phyloP scores from a whole-genome alignment of 2,113 vertebrate species.

The Muntiacus reevesi region DNA sequence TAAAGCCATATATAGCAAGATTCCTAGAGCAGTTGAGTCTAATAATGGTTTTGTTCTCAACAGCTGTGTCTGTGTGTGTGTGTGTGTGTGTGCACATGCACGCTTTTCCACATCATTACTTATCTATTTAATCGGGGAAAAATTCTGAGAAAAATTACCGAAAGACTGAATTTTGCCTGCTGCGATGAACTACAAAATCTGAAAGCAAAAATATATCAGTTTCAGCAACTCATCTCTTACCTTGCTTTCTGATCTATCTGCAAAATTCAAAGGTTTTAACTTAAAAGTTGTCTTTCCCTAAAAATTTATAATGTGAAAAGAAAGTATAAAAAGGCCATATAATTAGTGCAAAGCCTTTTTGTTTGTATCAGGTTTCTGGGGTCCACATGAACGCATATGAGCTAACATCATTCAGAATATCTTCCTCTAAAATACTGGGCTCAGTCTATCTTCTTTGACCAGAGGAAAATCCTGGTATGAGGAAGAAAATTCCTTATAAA shows the following conservation, averaged over 20 bases:
- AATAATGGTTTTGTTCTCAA: background rate
- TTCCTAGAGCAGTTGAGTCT: conserved; percentile 26
- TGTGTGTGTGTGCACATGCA: background rate
- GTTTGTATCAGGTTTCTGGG: background rate
- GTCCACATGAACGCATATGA: background rate
- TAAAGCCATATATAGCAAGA: conserved; percentile 42
- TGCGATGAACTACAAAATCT: background rate
- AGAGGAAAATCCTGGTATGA: background rate
- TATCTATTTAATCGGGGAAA: conserved; percentile 5
- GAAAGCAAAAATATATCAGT: background rate
- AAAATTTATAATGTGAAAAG: background rate
- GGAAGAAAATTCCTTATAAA: background rate
- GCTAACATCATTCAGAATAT: background rate
- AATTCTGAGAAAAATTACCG: background rate
- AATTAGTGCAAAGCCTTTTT: background rate
- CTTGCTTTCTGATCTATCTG: background rate
- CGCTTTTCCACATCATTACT: conserved; percentile 11
- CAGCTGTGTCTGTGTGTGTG: background rate
- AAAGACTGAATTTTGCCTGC: background rate
- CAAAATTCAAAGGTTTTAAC: background rate
- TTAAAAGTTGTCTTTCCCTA: background rate
- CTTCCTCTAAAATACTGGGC: background rate
- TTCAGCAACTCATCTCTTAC: background rate
- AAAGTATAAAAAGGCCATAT: background rate
- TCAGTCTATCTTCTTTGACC: background rate